These are phyloP conservation scores for Lepidocolaptes lacrymiger DNA, from an alignment of 2,797 vertebrate species.

Conservation along the genomic window DNA sequence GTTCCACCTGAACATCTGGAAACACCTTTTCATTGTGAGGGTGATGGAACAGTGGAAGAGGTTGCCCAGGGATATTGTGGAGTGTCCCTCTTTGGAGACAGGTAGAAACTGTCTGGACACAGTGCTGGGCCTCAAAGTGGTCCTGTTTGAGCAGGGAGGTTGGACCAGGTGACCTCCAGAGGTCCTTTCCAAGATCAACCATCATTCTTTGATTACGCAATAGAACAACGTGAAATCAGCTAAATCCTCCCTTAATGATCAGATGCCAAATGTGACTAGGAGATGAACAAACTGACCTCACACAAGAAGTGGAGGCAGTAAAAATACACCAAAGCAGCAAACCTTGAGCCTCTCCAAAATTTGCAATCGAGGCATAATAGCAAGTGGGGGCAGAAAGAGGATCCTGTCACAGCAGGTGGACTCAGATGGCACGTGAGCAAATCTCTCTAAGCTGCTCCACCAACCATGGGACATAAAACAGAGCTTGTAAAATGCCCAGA, in stretches of 20 bases:
- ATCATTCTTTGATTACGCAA: background rate
- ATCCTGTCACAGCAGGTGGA: background rate
- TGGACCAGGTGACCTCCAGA: background rate
- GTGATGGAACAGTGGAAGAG: background rate
- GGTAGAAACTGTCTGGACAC: background rate
- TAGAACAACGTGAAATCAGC: background rate
- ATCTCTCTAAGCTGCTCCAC: background rate
- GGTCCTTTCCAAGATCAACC: background rate
- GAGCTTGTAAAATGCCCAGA: background rate
- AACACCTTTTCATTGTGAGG: background rate
- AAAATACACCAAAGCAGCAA: background rate
- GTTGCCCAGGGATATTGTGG: background rate
- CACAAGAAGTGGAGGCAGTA: background rate
- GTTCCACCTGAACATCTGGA: background rate
- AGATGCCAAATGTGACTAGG: background rate
- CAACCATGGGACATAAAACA: background rate
- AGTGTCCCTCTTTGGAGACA: background rate
- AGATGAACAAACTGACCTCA: background rate
- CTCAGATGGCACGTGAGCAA: fast-evolving
- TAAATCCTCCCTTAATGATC: background rate
- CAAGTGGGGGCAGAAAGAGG: background rate
- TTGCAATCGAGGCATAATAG: fast-evolving
- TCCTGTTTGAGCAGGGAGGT: background rate
- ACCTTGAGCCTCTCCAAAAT: background rate
- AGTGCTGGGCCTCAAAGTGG: background rate